A percentile compares a stretch with the other conserved stretches of the same genome.
Evolutionary conservation across 1,140 invertebrate species (phyloP).

Genomic region (Catajapyx aquilonaris): DNA sequence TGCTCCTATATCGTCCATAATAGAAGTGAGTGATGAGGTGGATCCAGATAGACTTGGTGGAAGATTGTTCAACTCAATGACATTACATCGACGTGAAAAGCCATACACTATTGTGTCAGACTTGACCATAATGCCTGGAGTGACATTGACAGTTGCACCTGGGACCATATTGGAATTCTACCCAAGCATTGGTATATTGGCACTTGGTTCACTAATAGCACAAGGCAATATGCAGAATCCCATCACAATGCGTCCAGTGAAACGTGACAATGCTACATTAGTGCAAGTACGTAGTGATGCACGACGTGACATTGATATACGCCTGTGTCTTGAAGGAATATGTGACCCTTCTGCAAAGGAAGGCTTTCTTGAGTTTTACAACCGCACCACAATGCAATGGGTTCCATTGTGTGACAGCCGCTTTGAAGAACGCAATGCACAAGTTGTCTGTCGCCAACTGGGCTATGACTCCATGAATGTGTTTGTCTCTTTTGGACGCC

Average conservation of each 20-base stretch:
- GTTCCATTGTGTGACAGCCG: constrained; percentile 86
- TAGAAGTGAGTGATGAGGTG: constrained; percentile 23
- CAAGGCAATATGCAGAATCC: constrained; percentile 52
- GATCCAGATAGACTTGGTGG: constrained; percentile 61
- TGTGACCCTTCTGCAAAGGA: constrained; percentile 17
- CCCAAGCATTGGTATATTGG: constrained; percentile 90
- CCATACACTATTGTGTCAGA: constrained; percentile 78
- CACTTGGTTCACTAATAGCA: constrained; percentile 76
- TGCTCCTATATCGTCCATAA: constrained; percentile 47
- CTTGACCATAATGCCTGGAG: constrained; percentile 85
- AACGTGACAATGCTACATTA: constrained; percentile 4
- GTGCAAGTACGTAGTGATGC: constrained; percentile 4
- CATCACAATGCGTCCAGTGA: constrained; percentile 60
- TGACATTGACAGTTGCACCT: constrained; percentile 63
- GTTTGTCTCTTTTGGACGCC: constrained; percentile 52
- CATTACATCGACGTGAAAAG: constrained; percentile 34
- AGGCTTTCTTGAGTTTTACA: constrained; percentile 86
- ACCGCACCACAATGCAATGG: constrained; percentile 85
- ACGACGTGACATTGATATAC: constrained; percentile 9
- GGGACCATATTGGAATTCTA: constrained; percentile 86
- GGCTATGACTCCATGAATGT: constrained; percentile 75
- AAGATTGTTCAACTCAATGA: constrained; percentile 48
- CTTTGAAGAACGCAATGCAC: constrained; percentile 84
- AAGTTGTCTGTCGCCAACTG: constrained; percentile 88
- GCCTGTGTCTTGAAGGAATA: constrained; percentile 18